Base-by-base conservation (phyloP, 2,113 vertebrate species). In the Psammodynastes pulverulentus region DNA sequence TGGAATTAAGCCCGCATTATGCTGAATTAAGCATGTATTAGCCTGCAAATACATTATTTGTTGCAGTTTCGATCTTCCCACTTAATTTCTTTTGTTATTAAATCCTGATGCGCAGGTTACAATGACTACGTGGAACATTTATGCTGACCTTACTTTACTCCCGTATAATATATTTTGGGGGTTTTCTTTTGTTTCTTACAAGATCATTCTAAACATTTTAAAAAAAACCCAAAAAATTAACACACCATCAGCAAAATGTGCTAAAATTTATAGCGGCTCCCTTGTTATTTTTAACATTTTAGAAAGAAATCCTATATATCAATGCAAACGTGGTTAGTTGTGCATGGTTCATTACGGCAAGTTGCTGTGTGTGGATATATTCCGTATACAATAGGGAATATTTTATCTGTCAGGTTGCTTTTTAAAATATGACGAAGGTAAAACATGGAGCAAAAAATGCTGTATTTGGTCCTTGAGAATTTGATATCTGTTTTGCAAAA, bases 271-370 rank as follows among this genome's bases (percentile, higher is more conserved):
- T 92, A 88, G 24, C 21, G 21, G 8, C 26, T 26, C n/a, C 29
- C 62, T 89, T 9, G 67, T 89, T 91, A 84, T 43, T 79, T 79
- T 79, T 19, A 23, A 72, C n/a, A 7, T 79, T 79, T 79, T 39
- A 21, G 3, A 21, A 39, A 1, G 39, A 79, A 17, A 79, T n/a
- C n/a, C 7, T 3, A 39, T 8, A 43, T 19, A 39, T 43, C 7
- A 3, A 21, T 79, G 34, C 72, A 43, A 93, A 96, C 92, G 19
- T 67, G 86, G 67, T 94, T 88, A 92, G 94, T 92, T 95, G 92
- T 56, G 96, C 95, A 96, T 95, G n/a, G 72, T 94, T 67, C 94
- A 95, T 95, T 94, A 96, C 94, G 95, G 97, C 93, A 96, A 97
- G 94, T 94, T 96, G 94, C 67, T 67, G 53, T 94, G 53, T 94